phyloP scores from a whole-genome alignment of 2,797 vertebrate species.

The Discoglossus pictus region DNA sequence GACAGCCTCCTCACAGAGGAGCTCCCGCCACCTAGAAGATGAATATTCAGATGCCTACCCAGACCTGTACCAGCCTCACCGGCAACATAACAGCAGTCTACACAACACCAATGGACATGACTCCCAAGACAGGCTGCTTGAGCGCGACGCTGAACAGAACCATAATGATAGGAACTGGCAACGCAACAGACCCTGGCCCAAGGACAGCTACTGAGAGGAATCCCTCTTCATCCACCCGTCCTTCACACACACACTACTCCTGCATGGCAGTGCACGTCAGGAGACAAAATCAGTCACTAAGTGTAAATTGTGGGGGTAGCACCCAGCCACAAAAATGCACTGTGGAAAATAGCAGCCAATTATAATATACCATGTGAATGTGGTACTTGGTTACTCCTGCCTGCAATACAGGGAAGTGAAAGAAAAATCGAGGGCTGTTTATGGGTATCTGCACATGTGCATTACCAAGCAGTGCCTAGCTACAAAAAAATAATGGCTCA shows the following conservation, averaged over 20 bases:
- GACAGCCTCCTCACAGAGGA: slow-evolving; percentile 69
- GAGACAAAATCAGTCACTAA: slow-evolving; percentile 40
- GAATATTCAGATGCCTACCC: slow-evolving; percentile 83
- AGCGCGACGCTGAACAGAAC: slow-evolving; percentile 80
- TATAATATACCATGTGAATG: slow-evolving; percentile 11
- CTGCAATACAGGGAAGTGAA: slow-evolving; percentile 20
- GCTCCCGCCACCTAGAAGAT: slow-evolving; percentile 79
- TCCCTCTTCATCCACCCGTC: slow-evolving; percentile 17
- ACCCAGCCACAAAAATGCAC: slow-evolving; percentile 22
- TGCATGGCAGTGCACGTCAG: slow-evolving; percentile 48
- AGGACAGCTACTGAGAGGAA: slow-evolving; percentile 86
- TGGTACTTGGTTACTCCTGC: slow-evolving; percentile 13
- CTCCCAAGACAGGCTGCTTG: slow-evolving; percentile 83
- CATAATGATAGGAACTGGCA: slow-evolving; percentile 89
- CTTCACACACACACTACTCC: slow-evolving; percentile 44
- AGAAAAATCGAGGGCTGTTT: slow-evolving; percentile 29
- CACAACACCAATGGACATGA: slow-evolving; percentile 86
- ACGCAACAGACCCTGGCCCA: slow-evolving; percentile 89
- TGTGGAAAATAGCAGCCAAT: slow-evolving; percentile 21
- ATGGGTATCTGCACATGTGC: slow-evolving; percentile 19
- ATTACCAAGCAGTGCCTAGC: slow-evolving; percentile 25
- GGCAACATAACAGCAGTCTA: slow-evolving; percentile 77
- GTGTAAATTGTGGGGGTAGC: slow-evolving; percentile 45
- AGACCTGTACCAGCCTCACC: slow-evolving; percentile 86
- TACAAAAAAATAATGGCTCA: too few species aligned